Base-by-base conservation (phyloP, 2,888 invertebrate genomes). In the Phyllotreta cruciferae region DNA sequence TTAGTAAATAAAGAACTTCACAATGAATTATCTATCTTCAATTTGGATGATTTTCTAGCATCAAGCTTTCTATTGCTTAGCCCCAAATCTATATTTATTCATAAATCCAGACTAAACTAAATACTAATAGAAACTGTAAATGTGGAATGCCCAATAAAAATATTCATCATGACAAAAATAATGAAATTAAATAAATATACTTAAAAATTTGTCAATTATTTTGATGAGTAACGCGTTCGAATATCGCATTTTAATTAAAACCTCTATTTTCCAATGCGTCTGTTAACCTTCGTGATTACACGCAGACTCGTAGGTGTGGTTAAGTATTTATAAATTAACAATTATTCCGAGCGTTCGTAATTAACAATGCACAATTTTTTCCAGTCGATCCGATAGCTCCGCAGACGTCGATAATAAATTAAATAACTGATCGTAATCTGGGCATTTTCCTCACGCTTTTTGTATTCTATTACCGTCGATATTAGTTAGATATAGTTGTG, bases 321-420 rank as follows among this genome's bases (percentile, higher is more conserved):
- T 36, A 38, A 56, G 52, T 63, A 58, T 49, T 49, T 44, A 44
- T 62, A 56, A 62, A 58, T 50, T 55, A 68, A 65, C 67, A 67
- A 69, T 65, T 65, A 63, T 55, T 55, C 54, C 36, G 13, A 63
- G 54, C 49, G 60, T 66, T 24, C 4, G 61, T 61, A 64, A 69
- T 67, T 64, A 69, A 62, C 56, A 54, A 53, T 62, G 53, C 54
- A 49, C 47, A 44, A 24, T 65, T 60, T 63, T 47, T 64, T 35
- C 57, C 55, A 63, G 64, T 67, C 65, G 50, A 55, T 60, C 55
- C 37, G 39, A 52, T 44, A n/a, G 62, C 57, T 62, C 66, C 63
- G 67, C 64, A 67, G 62, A 49, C 56, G 39, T 62, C 63, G 34
- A 57, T 64, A 61, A 67, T 67, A 69, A 61, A 69, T 69, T 67